These are phyloP conservation scores for Rhodophaea formosa DNA, from an alignment of 2,888 invertebrate genomes.

Conservation along the genomic window DNA sequence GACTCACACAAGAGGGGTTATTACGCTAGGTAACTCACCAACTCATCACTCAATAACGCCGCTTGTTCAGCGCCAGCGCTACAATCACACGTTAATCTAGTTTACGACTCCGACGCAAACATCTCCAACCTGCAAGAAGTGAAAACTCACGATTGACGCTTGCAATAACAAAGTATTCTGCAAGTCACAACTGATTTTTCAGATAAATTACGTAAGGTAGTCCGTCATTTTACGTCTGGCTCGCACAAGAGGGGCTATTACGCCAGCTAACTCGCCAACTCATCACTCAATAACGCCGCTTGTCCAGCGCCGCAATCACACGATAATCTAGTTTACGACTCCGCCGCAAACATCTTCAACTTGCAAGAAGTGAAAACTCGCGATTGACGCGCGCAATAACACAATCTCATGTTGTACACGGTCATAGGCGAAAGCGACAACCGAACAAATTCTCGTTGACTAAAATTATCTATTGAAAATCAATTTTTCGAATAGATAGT, in stretches of 20 bases:
- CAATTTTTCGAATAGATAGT: no score
- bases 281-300: constrained; percentile 11
- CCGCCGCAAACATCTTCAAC: constrained; percentile 12
- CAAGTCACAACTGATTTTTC: no score
- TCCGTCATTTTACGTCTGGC: neutral
- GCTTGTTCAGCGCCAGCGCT: constrained; percentile 2
- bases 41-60: constrained; percentile 13
- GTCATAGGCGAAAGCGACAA: neutral
- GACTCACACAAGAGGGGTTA: neutral
- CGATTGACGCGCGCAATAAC: constrained; percentile 47
- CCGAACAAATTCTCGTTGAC: neutral
- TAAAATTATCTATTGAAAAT: no score
- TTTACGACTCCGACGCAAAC: constrained; percentile 11
- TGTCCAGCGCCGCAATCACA: constrained; percentile 8
- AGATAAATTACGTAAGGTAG: neutral
- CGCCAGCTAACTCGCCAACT: neutral
- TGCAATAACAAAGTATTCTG: constrained; percentile 53
- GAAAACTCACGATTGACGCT: constrained; percentile 39
- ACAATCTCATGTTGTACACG: constrained; percentile 32
- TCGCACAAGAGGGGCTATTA: neutral
- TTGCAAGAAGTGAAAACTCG: constrained; percentile 38
- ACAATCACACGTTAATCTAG: constrained; percentile 10
- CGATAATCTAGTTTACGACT: constrained; percentile 11
- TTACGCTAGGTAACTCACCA: neutral
- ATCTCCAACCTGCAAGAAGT: constrained; percentile 32